Evolutionary conservation across 2,888 invertebrate species (phyloP).

Genomic region (Aphrophora alni): DNA sequence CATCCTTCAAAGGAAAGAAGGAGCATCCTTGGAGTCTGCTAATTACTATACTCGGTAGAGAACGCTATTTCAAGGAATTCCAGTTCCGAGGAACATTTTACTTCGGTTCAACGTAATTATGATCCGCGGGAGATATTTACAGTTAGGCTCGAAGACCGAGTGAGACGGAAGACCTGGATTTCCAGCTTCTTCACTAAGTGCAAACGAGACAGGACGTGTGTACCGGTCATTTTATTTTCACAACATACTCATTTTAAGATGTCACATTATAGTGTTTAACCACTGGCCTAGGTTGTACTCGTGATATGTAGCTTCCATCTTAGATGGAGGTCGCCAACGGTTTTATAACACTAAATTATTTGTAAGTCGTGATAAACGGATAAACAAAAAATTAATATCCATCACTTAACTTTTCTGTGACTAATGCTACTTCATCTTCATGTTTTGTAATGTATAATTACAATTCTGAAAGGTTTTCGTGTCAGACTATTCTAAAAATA

Average conservation of each 20-base stretch:
- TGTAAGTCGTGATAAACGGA: too few species aligned
- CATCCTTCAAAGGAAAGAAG: too few species aligned
- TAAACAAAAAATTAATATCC: too few species aligned
- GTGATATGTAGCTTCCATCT: neutral
- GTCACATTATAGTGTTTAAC: neutral
- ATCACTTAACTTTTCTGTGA: too few species aligned
- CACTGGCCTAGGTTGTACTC: neutral
- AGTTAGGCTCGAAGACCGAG: slow-evolving; percentile 1
- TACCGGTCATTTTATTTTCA: too few species aligned
- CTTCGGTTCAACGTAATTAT: neutral
- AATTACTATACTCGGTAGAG: neutral
- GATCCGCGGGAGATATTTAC: slow-evolving; percentile 2
- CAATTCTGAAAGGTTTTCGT: too few species aligned
- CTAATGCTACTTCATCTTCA: too few species aligned
- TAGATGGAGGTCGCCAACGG: too few species aligned
- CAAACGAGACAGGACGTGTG: too few species aligned
- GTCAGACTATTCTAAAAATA: too few species aligned
- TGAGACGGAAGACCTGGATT: neutral
- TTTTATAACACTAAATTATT: too few species aligned
- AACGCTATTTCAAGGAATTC: neutral
- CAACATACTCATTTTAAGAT: neutral
- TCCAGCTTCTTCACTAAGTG: neutral
- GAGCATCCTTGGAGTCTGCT: neutral
- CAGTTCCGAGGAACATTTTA: neutral
- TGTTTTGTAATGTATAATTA: too few species aligned